Evolutionary conservation across 2,888 invertebrate species (phyloP).

Genomic region (Parnassius orleans): DNA sequence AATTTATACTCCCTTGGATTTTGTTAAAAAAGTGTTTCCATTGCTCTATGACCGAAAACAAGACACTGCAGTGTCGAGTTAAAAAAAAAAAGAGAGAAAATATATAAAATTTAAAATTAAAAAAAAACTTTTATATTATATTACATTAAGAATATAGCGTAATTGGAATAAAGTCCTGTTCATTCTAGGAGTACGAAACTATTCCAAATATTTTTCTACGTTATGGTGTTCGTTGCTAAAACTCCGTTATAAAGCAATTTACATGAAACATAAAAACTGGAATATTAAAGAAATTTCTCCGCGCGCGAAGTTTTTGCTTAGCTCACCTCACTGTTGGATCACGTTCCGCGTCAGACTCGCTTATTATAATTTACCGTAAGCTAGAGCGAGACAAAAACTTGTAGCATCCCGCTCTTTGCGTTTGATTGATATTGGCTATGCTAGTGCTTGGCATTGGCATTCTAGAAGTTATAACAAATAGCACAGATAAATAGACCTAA

Average conservation of each 20-base stretch:
- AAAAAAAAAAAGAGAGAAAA: no score
- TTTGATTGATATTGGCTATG: conserved; percentile 3
- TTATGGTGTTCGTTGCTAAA: conserved; percentile 40
- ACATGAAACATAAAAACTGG: conserved; percentile 58
- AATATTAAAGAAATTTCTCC: conserved; percentile 63
- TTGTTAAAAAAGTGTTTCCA: no score
- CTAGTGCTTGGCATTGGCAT: no score
- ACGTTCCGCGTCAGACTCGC: conserved; percentile 51
- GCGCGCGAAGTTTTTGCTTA: conserved; percentile 56
- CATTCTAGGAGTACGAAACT: conserved; percentile 2
- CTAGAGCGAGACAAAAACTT: conserved; percentile 33
- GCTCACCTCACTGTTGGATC: conserved; percentile 63
- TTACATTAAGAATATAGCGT: background rate
- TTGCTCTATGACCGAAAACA: no score
- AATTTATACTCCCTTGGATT: no score
- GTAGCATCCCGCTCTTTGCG: conserved; percentile 23
- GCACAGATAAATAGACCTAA: no score
- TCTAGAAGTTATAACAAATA: no score
- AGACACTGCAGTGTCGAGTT: no score
- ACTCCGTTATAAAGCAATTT: conserved; percentile 61
- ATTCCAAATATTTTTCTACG: conserved; percentile 7
- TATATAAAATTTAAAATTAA: no score
- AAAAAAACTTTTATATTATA: no score
- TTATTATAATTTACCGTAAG: conserved; percentile 46
- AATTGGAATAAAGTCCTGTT: background rate